Evolutionary conservation across 2,113 vertebrate genomes (phyloP).

Genomic region (Sapayoa aenigma): DNA sequence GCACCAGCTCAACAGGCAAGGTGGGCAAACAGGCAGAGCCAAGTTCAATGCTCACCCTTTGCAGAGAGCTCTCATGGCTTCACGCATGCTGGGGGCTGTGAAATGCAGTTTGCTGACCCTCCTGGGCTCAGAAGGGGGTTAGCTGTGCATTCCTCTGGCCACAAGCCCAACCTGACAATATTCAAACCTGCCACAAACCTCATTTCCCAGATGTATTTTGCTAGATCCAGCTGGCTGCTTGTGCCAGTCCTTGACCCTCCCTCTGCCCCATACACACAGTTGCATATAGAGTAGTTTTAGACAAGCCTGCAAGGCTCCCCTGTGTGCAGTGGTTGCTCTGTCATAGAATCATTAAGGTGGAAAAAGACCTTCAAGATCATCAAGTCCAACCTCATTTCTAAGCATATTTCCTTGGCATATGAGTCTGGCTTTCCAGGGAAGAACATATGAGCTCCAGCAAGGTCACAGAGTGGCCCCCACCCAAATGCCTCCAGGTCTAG

Average conservation of each 20-base stretch:
- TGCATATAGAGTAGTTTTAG: background rate
- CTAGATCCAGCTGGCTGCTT: background rate
- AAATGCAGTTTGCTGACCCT: background rate
- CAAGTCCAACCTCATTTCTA: background rate
- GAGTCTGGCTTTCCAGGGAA: background rate
- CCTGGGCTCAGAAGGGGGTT: background rate
- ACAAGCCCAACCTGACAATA: background rate
- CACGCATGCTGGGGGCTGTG: background rate
- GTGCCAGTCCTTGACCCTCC: background rate
- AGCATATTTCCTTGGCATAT: rapidly evolving
- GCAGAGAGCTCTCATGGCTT: background rate
- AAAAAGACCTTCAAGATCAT: background rate
- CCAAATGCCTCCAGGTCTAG: background rate
- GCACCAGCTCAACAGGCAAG: rapidly evolving
- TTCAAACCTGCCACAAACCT: background rate
- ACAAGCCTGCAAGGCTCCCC: background rate
- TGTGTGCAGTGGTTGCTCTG: rapidly evolving
- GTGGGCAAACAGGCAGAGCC: rapidly evolving
- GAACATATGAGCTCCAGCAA: background rate
- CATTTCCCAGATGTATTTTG: background rate
- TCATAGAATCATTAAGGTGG: background rate
- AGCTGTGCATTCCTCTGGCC: background rate
- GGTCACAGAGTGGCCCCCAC: background rate
- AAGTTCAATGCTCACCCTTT: background rate
- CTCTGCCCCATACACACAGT: background rate